A percentile compares a stretch with the other conserved stretches of the same genome.
Conservation (phyloP, 2,113 vertebrate genomes). For the Cynocephalus volans region DNA sequence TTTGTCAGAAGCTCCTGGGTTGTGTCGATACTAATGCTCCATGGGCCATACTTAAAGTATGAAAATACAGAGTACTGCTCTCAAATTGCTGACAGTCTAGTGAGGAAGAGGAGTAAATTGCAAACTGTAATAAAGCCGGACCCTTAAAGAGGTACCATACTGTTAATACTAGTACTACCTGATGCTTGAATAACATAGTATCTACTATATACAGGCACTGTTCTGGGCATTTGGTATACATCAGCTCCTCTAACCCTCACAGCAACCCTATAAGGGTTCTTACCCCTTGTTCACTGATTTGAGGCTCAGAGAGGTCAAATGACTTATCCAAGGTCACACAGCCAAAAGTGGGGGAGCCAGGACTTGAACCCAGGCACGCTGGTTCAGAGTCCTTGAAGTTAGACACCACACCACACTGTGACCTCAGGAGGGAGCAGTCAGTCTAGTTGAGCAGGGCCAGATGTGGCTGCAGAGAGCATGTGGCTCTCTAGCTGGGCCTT, state of each 20-base stretch:
- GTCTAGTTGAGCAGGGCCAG: neutral
- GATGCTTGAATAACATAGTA: no score
- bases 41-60: no score
- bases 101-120: neutral
- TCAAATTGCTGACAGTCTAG: neutral
- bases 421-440: neutral
- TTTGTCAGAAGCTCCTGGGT: neutral
- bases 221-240: neutral
- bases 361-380: neutral
- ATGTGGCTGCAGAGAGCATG: neutral
- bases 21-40: no score
- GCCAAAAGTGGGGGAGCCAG: neutral
- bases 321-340: neutral
- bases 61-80: no score
- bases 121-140: neutral
- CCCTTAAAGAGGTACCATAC: neutral
- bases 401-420: neutral
- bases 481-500: neutral
- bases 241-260: neutral
- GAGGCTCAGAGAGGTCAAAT: neutral
- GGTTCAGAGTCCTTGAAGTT: neutral
- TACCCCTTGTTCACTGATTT: neutral
- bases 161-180: neutral
- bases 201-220: neutral
- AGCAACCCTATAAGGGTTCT: neutral